phyloP scores from a whole-genome alignment of 2,113 vertebrate genomes.

The Xiphophorus hellerii region DNA sequence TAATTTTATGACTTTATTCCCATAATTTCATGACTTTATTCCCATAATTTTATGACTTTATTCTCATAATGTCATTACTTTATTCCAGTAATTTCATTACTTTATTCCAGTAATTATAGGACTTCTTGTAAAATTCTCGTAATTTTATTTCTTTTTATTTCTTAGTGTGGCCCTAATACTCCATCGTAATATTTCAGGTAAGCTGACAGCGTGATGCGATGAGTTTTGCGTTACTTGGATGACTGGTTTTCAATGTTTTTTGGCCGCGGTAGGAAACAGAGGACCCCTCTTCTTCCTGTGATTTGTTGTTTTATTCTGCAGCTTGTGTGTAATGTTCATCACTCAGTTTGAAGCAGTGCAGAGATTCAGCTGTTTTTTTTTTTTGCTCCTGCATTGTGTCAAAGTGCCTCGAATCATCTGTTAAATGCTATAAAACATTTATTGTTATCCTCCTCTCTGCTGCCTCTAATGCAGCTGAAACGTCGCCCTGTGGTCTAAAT shows the following conservation, averaged over 20 bases:
- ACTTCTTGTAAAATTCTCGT: too few relatives aligned
- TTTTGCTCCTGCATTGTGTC: background rate
- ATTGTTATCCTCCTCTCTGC: slow-evolving; percentile 26
- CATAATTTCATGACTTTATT: too few relatives aligned
- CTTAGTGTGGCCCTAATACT: background rate
- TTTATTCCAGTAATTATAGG: too few relatives aligned
- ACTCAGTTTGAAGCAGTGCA: background rate
- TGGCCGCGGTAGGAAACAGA: too few relatives aligned
- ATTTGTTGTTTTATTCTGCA: background rate
- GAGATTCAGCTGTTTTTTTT: background rate
- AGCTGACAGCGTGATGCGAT: background rate
- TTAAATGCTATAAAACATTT: slow-evolving; percentile 10
- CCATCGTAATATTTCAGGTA: background rate
- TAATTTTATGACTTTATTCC: too few relatives aligned
- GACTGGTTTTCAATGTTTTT: background rate
- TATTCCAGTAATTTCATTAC: too few relatives aligned
- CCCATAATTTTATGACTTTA: too few relatives aligned
- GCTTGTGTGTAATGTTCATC: background rate
- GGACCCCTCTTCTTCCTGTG: background rate
- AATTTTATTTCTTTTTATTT: too few relatives aligned
- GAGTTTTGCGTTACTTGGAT: background rate
- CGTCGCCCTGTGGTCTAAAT: slow-evolving; percentile 25
- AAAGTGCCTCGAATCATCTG: slow-evolving; percentile 32
- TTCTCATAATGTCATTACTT: too few relatives aligned
- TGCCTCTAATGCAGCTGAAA: slow-evolving; percentile 23